Base-by-base conservation (phyloP, 2,797 vertebrate species). In the Stomatorhinus walkeri region DNA sequence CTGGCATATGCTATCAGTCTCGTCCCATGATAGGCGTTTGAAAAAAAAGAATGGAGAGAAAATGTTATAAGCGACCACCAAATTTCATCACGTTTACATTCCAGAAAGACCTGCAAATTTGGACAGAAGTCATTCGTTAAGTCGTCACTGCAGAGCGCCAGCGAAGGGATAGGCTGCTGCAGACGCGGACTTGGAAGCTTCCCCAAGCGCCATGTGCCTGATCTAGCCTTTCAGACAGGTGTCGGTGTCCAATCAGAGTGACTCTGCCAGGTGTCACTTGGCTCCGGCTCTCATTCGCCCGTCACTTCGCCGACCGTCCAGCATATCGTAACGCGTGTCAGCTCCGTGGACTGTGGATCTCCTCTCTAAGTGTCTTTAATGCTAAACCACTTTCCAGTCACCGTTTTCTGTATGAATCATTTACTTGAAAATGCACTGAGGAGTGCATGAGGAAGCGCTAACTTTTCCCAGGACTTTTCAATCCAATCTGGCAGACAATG, bases 191-290 rank as follows among this genome's bases (percentile, higher is more conserved):
- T 85, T 12, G 4, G 81, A 85, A 85, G 81, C 48, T 49, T 49
- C 48, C 22, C 79, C n/a, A n/a, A 83, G 79, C 43, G 9, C 43
- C 81, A 24, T 14, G 81, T 24, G 81, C 10, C 48, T 51, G 81
- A n/a, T 85, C 48, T 10, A 85, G 22, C 81, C 81, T 49, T 85
- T 24, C 81, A 19, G 94, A 94, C 96, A 95, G 96, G 93, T 94
- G 96, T 93, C 93, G 46, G 91, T 89, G 93, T 94, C 97, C 97
- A 97, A 97, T 96, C 95, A 95, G 93, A 89, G 90, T 87, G 89
- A 89, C 91, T 91, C 43, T 85, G 92, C 91, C 94, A 93, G 94
- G 94, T 95, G 90, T 91, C 91, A 85, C 90, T 91, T 90, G 91
- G 92, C 92, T 43, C 46, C 48, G 4, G 32, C 79, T 85, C n/a